A percentile compares a stretch with the other conserved stretches of the same genome.
These are phyloP conservation scores for Tenodera sinensis DNA, from an alignment of 2,888 invertebrate species.

Conservation along the genomic window DNA sequence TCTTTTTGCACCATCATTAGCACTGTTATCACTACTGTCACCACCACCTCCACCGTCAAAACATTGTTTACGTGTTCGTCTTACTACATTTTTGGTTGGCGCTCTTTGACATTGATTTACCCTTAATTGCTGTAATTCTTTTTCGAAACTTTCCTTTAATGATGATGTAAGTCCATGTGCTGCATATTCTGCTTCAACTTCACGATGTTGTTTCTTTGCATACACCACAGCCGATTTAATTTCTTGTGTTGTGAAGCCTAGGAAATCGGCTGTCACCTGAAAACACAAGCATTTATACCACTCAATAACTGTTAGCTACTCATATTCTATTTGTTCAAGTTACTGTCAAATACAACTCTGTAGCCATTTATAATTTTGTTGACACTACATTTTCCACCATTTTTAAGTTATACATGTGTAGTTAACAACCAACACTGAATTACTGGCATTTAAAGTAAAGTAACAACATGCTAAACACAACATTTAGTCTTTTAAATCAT, in stretches of 20 bases:
- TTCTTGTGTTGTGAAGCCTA: slow-evolving; percentile 42
- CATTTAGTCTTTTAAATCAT: background rate
- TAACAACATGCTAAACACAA: background rate
- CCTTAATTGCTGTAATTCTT: slow-evolving; percentile 13
- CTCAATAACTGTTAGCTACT: background rate
- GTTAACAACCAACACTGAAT: background rate
- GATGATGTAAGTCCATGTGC: slow-evolving; percentile 20
- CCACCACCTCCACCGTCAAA: background rate
- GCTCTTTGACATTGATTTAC: background rate
- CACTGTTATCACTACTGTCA: background rate
- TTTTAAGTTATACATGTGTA: background rate
- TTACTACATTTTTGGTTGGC: background rate
- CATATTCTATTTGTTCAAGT: background rate
- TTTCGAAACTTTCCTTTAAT: slow-evolving; percentile 15
- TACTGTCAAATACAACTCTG: background rate
- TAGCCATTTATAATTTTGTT: background rate
- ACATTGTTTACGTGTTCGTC: slow-evolving; percentile 20
- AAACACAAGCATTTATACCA: slow-evolving; percentile 29
- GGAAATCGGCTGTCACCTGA: slow-evolving; percentile 43
- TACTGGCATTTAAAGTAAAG: background rate
- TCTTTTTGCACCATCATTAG: background rate
- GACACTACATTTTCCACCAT: background rate
- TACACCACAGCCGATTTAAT: slow-evolving; percentile 28
- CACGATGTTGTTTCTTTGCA: slow-evolving; percentile 24
- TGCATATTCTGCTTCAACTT: slow-evolving; percentile 31